These are phyloP conservation scores for Noctua fimbriata DNA, from an alignment of 2,888 invertebrate genomes.

Conservation along the genomic window DNA sequence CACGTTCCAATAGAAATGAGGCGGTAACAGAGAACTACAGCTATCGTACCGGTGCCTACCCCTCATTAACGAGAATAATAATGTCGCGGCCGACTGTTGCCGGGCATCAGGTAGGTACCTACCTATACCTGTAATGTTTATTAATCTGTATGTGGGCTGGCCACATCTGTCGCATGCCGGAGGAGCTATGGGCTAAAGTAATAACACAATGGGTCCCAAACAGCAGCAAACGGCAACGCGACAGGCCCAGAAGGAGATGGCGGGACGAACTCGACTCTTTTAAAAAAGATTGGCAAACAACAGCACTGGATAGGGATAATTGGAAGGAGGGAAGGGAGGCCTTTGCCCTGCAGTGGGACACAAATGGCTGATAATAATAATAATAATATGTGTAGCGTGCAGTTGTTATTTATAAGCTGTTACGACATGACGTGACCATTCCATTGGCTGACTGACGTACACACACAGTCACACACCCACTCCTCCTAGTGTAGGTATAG, in stretches of 20 bases:
- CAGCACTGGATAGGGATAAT: too few species aligned
- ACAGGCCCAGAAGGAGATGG: too few species aligned
- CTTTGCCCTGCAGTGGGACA: too few species aligned
- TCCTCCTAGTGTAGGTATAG: not conserved
- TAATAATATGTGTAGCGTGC: not conserved
- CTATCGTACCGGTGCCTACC: not conserved
- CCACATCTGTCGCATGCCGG: too few species aligned
- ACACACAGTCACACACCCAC: not conserved
- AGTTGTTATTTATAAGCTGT: not conserved
- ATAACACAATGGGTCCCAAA: too few species aligned
- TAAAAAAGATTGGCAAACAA: too few species aligned
- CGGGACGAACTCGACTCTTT: too few species aligned
- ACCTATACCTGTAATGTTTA: not conserved
- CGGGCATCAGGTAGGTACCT: not conserved
- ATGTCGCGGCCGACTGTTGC: not conserved
- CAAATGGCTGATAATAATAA: too few species aligned
- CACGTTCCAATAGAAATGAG: not conserved
- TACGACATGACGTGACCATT: not conserved
- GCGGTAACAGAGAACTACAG: not conserved
- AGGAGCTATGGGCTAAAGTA: too few species aligned
- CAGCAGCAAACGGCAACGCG: too few species aligned
- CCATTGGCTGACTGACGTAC: not conserved
- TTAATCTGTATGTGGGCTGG: not conserved
- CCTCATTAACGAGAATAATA: not conserved
- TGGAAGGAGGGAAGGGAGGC: too few species aligned